Evolutionary conservation across 2,888 invertebrate species (phyloP).

Genomic region (Polydrusus cervinus): DNA sequence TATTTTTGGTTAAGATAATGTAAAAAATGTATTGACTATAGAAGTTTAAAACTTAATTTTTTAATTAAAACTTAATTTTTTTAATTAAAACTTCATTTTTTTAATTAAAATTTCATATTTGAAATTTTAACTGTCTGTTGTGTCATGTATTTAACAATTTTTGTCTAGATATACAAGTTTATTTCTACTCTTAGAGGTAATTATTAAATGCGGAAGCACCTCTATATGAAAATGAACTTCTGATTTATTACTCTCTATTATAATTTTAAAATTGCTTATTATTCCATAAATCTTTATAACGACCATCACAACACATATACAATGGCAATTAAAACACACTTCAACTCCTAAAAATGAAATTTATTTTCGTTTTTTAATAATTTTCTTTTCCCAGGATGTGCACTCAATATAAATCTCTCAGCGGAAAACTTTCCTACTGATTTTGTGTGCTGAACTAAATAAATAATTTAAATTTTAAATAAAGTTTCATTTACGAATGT

Average conservation of each 20-base stretch:
- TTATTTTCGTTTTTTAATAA: neutral
- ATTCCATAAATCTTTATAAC: conserved; percentile 2
- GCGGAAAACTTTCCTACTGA: neutral
- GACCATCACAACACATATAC: neutral
- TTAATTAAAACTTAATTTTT: too few relatives aligned
- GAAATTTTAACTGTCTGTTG: too few relatives aligned
- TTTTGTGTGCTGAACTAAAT: neutral
- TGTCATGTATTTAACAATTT: too few relatives aligned
- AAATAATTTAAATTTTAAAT: neutral
- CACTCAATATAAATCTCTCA: neutral
- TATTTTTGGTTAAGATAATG: too few relatives aligned
- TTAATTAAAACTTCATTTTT: too few relatives aligned
- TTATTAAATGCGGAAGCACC: too few relatives aligned
- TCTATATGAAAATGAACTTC: too few relatives aligned
- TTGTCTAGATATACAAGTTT: too few relatives aligned
- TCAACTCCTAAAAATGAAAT: neutral
- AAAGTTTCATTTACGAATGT: neutral
- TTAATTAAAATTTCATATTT: too few relatives aligned
- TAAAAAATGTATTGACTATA: too few relatives aligned
- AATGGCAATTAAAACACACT: neutral
- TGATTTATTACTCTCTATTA: neutral
- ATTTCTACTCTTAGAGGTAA: too few relatives aligned
- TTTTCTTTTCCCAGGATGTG: neutral
- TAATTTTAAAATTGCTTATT: neutral
- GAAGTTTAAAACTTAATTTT: too few relatives aligned